Percentiles rank a stretch among this genome's conserved stretches.
Conservation (phyloP, 2,888 invertebrate genomes). For the Andrena chrysosceles region DNA sequence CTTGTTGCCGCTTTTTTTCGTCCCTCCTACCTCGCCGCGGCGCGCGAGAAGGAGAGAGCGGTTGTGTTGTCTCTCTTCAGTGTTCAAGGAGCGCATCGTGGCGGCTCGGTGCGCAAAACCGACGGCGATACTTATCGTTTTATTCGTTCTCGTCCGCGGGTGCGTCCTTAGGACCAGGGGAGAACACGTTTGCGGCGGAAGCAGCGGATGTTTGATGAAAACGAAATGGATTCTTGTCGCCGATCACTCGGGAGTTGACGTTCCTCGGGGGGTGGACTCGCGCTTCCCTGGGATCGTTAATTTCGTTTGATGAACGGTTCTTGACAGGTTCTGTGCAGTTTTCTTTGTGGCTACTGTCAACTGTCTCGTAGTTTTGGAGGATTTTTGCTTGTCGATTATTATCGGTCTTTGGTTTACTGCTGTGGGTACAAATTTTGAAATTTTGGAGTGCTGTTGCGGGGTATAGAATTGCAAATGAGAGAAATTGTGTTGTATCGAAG, state of each 20-base stretch:
- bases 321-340: too few relatives aligned
- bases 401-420: too few relatives aligned
- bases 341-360: too few relatives aligned
- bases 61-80: neutral
- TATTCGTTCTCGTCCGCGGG: slow-evolving; percentile 13
- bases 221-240: slow-evolving; percentile 6
- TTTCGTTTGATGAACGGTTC: neutral
- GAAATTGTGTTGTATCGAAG: too few relatives aligned
- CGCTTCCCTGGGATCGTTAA: neutral
- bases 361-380: too few relatives aligned
- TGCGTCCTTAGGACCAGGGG: slow-evolving; percentile 10
- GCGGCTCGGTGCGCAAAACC: slow-evolving; percentile 29
- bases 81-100: neutral
- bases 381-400: too few relatives aligned
- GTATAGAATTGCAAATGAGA: too few relatives aligned
- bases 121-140: slow-evolving; percentile 38
- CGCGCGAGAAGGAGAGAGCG: neutral
- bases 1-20: slow-evolving; percentile 10
- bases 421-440: too few relatives aligned
- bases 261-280: neutral
- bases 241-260: neutral
- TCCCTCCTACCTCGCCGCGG: slow-evolving; percentile 16
- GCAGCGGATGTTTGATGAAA: slow-evolving; percentile 23
- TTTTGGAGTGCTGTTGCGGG: too few relatives aligned
- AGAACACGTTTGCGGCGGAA: slow-evolving; percentile 21